Evolutionary conservation across 2,888 invertebrate genomes (phyloP), one percentile per base, ranked within the genome.

Genomic region (Seira musarum): DNA sequence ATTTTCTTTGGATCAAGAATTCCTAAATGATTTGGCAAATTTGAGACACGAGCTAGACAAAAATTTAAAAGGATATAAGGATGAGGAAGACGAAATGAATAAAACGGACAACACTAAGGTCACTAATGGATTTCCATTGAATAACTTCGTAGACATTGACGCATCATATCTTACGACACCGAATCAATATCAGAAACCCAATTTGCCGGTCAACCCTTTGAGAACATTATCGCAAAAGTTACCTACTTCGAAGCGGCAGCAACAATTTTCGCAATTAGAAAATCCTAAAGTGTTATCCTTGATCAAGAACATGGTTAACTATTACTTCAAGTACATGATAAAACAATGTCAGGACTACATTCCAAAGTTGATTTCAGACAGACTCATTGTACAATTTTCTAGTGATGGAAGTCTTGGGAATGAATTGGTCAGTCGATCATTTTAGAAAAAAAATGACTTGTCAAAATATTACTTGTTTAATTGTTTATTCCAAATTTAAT

Each of bases 341-440:
- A 15, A 46, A 24, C 76, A 76, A 21, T 69, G 35, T 3, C 76
- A 76, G 22, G 76, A 76, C 24, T 76, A 69, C 64, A 69, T 76
- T 35, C 76, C 76, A 22, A 76, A 76, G 17, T 19, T 76, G 40
- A 24, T 76, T 6, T 30, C 76, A 0, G 69, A 76, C 46, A 46
- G 76, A 6, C 22, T 76, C 2, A 69, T 76, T 13, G 63, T 30
- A 2, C 76, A 76, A 15, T 76, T 76, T 53, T 69, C 64, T 0
- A 64, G 53, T 24, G n/a, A n/a, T 10, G 75, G 63, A 10, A 24
- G 21, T 8, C 22, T 75, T 13, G 60, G 40, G 6, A 19, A 46
- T 5, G 68, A 75, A 24, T 15, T 75, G 68, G 74, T 74, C 57
- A 22, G 49, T 21, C 17, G 15, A n/a, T n/a, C n/a, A n/a, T n/a